Conservation (phyloP, 2,113 vertebrate genomes). For the Passer montanus region DNA sequence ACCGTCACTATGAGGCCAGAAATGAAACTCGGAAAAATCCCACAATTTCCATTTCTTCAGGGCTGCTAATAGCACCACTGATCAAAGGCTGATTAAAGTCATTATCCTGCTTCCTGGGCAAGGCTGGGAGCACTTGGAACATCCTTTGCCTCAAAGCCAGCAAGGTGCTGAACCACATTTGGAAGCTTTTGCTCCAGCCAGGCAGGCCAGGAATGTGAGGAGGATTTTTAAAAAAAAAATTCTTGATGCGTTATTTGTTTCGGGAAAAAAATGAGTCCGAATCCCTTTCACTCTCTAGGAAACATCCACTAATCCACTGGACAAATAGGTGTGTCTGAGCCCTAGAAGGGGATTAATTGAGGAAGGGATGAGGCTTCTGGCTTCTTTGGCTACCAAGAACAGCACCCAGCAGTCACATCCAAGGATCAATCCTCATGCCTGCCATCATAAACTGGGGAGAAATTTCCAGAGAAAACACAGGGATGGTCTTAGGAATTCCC, state of each 20-base stretch:
- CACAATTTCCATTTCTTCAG: not conserved
- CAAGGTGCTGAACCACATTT: not conserved
- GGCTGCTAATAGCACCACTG: not conserved
- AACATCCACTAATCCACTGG: not conserved
- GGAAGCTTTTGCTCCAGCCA: not conserved
- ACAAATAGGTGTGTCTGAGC: not conserved
- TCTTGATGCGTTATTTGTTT: not conserved
- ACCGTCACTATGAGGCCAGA: not conserved
- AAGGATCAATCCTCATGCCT: not conserved
- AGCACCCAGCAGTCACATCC: not conserved
- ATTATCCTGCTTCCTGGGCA: not conserved
- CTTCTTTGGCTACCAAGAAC: not conserved
- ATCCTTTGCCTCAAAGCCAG: not conserved
- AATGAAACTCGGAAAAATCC: not conserved
- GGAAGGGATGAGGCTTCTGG: not conserved
- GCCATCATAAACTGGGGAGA: not conserved
- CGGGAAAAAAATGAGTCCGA: not conserved
- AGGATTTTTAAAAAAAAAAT: too few species aligned
- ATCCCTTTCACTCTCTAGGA: constrained; percentile 1
- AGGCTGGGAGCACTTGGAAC: not conserved
- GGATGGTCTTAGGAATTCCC: not conserved
- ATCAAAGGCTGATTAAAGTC: constrained; percentile 32
- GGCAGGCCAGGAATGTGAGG: not conserved
- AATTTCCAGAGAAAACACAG: not conserved
- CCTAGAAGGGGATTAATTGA: not conserved